These are phyloP conservation scores for Eurois occulta DNA, from an alignment of 2,888 invertebrate species.

Conservation along the genomic window DNA sequence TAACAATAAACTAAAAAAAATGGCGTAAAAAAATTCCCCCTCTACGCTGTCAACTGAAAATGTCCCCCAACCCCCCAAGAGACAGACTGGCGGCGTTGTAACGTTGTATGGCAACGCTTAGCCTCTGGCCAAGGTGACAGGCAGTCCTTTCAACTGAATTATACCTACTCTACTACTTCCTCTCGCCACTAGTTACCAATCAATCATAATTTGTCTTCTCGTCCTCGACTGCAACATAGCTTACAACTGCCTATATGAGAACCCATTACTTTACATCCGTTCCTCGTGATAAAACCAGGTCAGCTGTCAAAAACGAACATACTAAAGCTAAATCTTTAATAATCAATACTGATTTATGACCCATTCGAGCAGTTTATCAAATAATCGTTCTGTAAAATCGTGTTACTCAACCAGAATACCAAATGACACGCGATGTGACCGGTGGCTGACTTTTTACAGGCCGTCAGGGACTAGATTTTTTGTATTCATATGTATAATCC, in stretches of 20 bases:
- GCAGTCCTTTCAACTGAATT: not conserved
- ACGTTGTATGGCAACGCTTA: not conserved
- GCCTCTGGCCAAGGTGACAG: not conserved
- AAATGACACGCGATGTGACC: conserved; percentile 81
- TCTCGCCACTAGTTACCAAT: not conserved
- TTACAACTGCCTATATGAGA: not conserved
- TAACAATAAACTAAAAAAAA: not conserved
- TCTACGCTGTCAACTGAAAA: not conserved
- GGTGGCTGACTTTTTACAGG: conserved; percentile 49
- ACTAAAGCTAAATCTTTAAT: conserved; percentile 32
- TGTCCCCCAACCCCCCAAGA: too few relatives aligned
- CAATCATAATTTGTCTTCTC: conserved; percentile 8
- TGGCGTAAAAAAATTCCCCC: not conserved
- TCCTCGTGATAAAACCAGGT: conserved; percentile 8
- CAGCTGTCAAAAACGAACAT: conserved; percentile 10
- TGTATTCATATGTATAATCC: conserved; percentile 52
- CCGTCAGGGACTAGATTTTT: conserved; percentile 47
- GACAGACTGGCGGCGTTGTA: not conserved
- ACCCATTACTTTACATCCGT: not conserved
- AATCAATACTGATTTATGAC: conserved; percentile 46
- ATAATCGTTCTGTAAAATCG: conserved; percentile 66
- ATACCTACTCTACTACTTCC: not conserved
- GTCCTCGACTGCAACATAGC: conserved; percentile 16
- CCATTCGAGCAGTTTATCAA: conserved; percentile 52
- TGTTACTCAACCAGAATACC: conserved; percentile 76